Base-by-base conservation (phyloP, 2,113 vertebrate species). In the Hemibagrus wyckioides region DNA sequence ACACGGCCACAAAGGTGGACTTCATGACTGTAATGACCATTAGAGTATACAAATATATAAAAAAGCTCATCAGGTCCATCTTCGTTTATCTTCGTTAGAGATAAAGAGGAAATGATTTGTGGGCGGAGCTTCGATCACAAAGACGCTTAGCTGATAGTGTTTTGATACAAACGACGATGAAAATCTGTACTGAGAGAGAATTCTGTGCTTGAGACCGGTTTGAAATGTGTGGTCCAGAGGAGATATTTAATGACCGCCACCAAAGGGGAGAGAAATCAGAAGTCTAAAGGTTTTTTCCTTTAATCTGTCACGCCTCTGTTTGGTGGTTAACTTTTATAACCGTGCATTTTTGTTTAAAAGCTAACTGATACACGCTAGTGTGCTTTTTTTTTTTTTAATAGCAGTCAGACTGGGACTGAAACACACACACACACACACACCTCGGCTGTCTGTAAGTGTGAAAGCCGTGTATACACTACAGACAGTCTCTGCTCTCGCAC, bases 381-480 rank as follows among this genome's bases (percentile, higher is more conserved):
- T 6, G 71, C 13, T 50, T 50, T 76, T 76, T 76, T 48, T 48
- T 48, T 76, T 76, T 76, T 48, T 48, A 7, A 76, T 76, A 48
- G 73, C 73, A 8, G n/a, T 76, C 28, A 28, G 41, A 48, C 73
- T n/a, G 69, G 7, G 25, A 76, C 25, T 76, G 73, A 76, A 25
- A 13, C 41, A 28, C 73, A 28, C 65, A n/a, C 61, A 63, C 59
- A 28, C 59, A 61, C 25, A 28, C 61, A 63, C 61, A n/a, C 63
- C 30, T 44, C 10, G 0, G 1, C 21, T 44, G 7, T 44, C 39
- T 75, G 21, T 21, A 11, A 39, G 52, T 75, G 71, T 75, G 71
- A 59, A 57, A 56, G 33, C 54, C 54, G 11, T 39, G 79, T 81
- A 59, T 59, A 39, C 79, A 81, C 79, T 23, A 59, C 52, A 81